A percentile compares a stretch with the other conserved stretches of the same genome.
phyloP scores from a whole-genome alignment of 2,797 vertebrate species.

The Leucoraja ocellata region DNA sequence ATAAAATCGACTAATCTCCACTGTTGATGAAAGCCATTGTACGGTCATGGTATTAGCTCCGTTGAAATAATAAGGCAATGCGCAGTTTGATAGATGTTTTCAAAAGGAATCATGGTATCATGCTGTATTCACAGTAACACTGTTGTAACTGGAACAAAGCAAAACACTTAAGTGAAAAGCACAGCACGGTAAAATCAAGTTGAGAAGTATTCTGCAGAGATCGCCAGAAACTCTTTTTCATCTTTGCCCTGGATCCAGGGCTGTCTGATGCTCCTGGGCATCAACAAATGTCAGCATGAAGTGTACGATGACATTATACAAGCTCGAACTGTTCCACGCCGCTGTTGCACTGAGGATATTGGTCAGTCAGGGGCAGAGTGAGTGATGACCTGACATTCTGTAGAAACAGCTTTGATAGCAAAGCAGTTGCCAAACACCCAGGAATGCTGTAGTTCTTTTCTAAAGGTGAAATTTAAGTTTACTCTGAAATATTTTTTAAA shows the following conservation, averaged over 20 bases:
- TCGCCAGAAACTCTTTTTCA: slow-evolving; percentile 14
- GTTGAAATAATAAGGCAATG: slow-evolving; percentile 20
- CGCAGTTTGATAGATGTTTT: slow-evolving; percentile 5
- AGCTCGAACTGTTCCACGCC: slow-evolving; percentile 11
- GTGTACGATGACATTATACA: slow-evolving; percentile 30
- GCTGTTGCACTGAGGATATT: slow-evolving; percentile 9
- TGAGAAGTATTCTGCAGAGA: slow-evolving; percentile 5
- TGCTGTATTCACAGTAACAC: not conserved
- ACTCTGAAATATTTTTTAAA: not conserved
- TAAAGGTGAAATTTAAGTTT: not conserved
- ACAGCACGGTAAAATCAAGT: slow-evolving; percentile 20
- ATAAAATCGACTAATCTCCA: slow-evolving; percentile 29
- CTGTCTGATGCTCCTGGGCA: slow-evolving; percentile 27
- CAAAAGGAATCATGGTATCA: not conserved
- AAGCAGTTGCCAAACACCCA: slow-evolving; percentile 2
- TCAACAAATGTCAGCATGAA: slow-evolving; percentile 28
- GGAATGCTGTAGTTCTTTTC: not conserved
- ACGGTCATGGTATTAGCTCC: not conserved
- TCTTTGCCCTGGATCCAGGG: not conserved
- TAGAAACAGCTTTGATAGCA: slow-evolving; percentile 13
- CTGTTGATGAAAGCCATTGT: slow-evolving; percentile 14
- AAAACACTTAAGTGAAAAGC: slow-evolving; percentile 25
- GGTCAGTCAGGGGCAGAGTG: slow-evolving; percentile 30
- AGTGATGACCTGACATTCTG: slow-evolving; percentile 31
- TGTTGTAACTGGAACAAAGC: slow-evolving; percentile 29